phyloP scores from a whole-genome alignment of 2,888 invertebrate genomes.

The Eristalis pertinax region DNA sequence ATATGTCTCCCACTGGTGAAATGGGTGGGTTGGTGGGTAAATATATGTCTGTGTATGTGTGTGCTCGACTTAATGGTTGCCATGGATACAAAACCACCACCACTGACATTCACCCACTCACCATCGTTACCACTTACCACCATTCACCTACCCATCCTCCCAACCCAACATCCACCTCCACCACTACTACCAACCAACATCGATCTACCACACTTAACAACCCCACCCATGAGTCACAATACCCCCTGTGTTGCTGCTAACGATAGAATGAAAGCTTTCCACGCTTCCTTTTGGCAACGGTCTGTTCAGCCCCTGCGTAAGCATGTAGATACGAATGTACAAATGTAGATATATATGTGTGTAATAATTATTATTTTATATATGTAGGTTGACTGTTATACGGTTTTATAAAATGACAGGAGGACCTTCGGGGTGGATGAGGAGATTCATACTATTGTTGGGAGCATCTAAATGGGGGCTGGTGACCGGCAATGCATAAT shows the following conservation, averaged over 20 bases:
- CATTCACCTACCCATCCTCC: conserved; percentile 25
- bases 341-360: conserved; percentile 32
- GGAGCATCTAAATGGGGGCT: conserved; percentile 40
- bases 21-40: conserved; percentile 17
- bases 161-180: not conserved
- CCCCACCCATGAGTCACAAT: conserved; percentile 22
- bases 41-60: conserved; percentile 23
- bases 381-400: conserved; percentile 71
- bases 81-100: conserved; percentile 68
- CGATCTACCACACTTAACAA: conserved; percentile 52
- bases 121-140: conserved; percentile 7
- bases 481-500: conserved; percentile 46
- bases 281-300: conserved; percentile 51
- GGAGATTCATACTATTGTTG: conserved; percentile 51
- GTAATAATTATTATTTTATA: conserved; percentile 72
- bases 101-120: conserved; percentile 57
- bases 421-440: conserved; percentile 56
- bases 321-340: conserved; percentile 15
- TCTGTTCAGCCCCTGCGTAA: conserved; percentile 26
- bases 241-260: conserved; percentile 40
- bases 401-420: conserved; percentile 66
- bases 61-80: conserved; percentile 61
- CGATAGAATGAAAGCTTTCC: conserved; percentile 67
- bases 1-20: conserved; percentile 44
- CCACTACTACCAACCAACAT: conserved; percentile 4